Conservation (phyloP, 92 coral and sea anemone species). For the Zoanthus sociatus region DNA sequence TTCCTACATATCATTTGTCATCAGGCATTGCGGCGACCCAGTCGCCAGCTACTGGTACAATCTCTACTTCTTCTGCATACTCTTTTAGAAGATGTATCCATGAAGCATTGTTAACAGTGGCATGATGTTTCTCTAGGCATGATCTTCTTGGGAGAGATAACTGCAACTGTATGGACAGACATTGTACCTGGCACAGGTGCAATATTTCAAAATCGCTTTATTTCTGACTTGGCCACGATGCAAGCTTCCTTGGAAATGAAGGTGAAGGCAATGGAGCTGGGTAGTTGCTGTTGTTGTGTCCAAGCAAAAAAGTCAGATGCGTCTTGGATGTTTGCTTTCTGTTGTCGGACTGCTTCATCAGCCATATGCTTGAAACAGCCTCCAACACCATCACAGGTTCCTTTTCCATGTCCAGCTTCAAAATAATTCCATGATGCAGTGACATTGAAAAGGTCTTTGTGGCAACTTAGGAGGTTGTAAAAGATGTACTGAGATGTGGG, state of each 20-base stretch:
- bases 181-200: no score
- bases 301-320: conserved; percentile 12
- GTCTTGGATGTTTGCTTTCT: conserved; percentile 50
- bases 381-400: conserved; percentile 62
- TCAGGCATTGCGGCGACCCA: not conserved
- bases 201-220: not conserved
- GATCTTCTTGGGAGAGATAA: no score
- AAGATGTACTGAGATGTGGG: conserved; percentile 62
- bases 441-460: conserved; percentile 2
- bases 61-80: not conserved
- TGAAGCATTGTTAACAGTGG: not conserved
- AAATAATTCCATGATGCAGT: conserved; percentile 60
- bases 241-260: not conserved
- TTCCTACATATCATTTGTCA: not conserved
- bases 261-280: not conserved
- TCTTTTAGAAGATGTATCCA: not conserved
- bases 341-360: conserved; percentile 46
- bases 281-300: not conserved
- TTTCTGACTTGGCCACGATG: not conserved
- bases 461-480: conserved; percentile 19
- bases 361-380: conserved; percentile 55
- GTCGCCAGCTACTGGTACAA: not conserved
- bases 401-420: conserved; percentile 62
- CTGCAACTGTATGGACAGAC: no score
- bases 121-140: not conserved